Base-by-base conservation (phyloP, 92 coral and sea anemone species). In the Umimayanthus kanabou region DNA sequence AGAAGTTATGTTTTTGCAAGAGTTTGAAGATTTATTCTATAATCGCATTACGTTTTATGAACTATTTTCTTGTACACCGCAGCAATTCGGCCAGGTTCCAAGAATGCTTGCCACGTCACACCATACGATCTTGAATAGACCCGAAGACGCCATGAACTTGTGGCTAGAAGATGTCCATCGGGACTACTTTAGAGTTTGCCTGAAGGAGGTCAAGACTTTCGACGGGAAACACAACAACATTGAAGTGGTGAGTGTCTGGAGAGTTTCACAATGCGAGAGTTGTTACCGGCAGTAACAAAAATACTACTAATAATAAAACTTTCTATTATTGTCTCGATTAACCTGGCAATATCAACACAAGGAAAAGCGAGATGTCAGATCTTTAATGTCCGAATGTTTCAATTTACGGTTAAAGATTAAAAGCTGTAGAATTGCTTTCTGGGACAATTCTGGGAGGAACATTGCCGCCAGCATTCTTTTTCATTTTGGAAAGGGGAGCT, bases 101-200 rank as follows among this genome's bases (percentile, higher is more conserved):
- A 80, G 67, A 39, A 89, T 91, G 6, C 49, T 91, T 16, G 89
- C 92, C 74, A 39, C 93, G 49, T 80, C 84, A 33, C 89, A 81
- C 39, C 88, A 91, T 66, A 49, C 75, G 6, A 61, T 77, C 33
- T 65, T 40, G 42, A 73, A 66, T 39, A 79, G 67, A 65, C 89
- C 87, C 73, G 89, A 89, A 80, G 92, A 91, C 88, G 93, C 93
- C 80, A 85, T 91, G 91, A 91, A 91, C 77, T 53, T 89, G 75
- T 91, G 93, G 93, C 40, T 91, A 42, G 93, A 91, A 39, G 93
- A 91, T 25, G n/a, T 73, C 55, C 87, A 85, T 73, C 84, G 66
- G 37, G 93, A 91, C 72, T 71, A 91, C 76, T 91, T 91, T 26
- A 80, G 92, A 85, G 55, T 88, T 43, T 91, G 93, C 45, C 77